Conservation (phyloP, 2,113 vertebrate species). For the Dryoscopus gambensis region DNA sequence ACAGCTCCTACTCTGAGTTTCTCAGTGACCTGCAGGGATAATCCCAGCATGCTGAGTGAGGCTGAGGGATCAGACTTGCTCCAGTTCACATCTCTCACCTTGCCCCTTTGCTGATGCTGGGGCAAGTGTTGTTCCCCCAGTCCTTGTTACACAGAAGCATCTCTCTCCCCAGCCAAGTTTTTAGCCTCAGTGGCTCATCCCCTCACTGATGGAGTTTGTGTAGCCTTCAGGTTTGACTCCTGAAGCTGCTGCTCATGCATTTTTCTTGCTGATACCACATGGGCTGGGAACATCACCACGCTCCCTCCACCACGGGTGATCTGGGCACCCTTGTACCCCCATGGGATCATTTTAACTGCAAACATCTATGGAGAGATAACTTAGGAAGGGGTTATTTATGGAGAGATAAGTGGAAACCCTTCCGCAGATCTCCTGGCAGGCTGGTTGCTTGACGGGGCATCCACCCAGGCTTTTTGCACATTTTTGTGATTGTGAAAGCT, state of each 20-base stretch:
- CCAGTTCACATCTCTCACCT: not conserved
- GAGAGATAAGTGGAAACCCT: not conserved
- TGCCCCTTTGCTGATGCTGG: not conserved
- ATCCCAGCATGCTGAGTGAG: not conserved
- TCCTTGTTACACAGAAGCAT: not conserved
- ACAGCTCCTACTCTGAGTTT: not conserved
- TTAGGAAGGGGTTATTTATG: not conserved
- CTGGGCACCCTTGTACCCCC: not conserved
- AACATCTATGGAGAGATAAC: not conserved
- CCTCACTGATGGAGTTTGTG: rapidly evolving
- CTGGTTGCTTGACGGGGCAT: not conserved
- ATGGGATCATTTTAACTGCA: not conserved
- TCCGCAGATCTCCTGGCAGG: not conserved
- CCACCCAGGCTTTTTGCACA: not conserved
- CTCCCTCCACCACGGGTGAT: not conserved
- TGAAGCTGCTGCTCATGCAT: not conserved
- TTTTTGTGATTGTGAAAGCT: not conserved
- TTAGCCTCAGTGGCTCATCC: not conserved
- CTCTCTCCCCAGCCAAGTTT: not conserved
- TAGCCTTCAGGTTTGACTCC: not conserved
- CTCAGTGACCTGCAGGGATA: not conserved
- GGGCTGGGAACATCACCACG: rapidly evolving
- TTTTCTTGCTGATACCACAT: not conserved
- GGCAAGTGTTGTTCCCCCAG: rapidly evolving
- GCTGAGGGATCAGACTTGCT: not conserved